These are phyloP conservation scores for Heliconius ethilla DNA, from an alignment of 2,888 invertebrate species.

Conservation along the genomic window DNA sequence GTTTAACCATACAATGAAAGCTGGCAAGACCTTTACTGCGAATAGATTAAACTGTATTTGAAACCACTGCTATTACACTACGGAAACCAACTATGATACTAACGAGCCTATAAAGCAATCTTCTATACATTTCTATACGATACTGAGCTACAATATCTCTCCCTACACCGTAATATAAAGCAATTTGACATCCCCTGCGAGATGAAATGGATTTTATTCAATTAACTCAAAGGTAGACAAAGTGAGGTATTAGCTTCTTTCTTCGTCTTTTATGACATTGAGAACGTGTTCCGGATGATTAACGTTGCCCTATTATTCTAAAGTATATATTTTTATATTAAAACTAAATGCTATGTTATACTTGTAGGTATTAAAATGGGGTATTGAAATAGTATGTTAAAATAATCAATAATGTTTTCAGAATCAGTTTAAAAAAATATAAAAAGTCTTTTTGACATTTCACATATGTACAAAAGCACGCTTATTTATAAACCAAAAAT, in stretches of 20 bases:
- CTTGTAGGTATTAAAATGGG: too few species aligned
- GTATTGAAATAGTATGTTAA: too few species aligned
- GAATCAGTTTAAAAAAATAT: too few species aligned
- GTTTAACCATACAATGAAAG: too few species aligned
- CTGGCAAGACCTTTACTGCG: too few species aligned
- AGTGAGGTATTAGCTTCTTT: slow-evolving; percentile 37
- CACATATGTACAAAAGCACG: too few species aligned
- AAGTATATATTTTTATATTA: not conserved
- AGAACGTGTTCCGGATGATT: slow-evolving; percentile 14
- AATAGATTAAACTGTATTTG: not conserved
- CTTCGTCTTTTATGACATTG: slow-evolving; percentile 22
- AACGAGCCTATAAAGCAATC: not conserved
- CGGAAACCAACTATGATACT: too few species aligned
- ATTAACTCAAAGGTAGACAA: slow-evolving; percentile 42
- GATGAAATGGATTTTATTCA: slow-evolving; percentile 44
- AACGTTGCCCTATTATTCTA: not conserved
- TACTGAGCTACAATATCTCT: not conserved
- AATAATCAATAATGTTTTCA: too few species aligned
- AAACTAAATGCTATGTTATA: not conserved
- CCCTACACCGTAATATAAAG: slow-evolving; percentile 29
- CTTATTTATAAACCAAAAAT: too few species aligned
- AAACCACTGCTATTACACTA: not conserved
- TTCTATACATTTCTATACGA: slow-evolving; percentile 3
- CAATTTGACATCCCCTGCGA: slow-evolving; percentile 34
- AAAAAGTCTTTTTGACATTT: too few species aligned